phyloP scores from a whole-genome alignment of 2,113 vertebrate genomes.

The Pygoscelis antarcticus region DNA sequence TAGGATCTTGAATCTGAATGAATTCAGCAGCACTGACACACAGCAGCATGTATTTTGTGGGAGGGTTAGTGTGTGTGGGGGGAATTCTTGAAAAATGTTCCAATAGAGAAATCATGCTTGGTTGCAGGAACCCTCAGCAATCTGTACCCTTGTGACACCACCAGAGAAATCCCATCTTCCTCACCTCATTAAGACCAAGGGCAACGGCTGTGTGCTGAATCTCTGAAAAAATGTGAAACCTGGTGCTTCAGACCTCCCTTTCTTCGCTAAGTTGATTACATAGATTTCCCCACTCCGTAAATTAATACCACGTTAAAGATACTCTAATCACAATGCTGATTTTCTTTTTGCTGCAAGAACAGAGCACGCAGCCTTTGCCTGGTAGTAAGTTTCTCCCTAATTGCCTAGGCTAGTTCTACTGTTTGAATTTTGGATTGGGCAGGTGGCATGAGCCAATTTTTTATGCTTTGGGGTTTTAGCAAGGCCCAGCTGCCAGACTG shows the following conservation, averaged over 20 bases:
- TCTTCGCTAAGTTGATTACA: not conserved
- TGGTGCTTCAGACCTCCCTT: not conserved
- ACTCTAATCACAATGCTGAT: not conserved
- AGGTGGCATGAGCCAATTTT: constrained; percentile 27
- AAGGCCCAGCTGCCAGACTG: constrained; percentile 13
- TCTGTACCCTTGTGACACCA: not conserved
- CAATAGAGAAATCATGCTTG: not conserved
- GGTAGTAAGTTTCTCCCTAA: not conserved
- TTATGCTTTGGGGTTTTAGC: constrained; percentile 9
- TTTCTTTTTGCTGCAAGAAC: not conserved
- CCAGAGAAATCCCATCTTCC: not conserved
- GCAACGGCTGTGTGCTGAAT: not conserved
- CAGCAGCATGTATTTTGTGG: not conserved
- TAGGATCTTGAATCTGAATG: not conserved
- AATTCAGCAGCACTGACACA: not conserved
- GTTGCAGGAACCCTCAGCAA: not conserved
- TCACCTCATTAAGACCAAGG: not conserved
- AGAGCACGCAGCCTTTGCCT: not conserved
- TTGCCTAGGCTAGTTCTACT: not conserved
- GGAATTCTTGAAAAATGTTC: not conserved
- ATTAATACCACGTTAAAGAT: not conserved
- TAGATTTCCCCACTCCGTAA: not conserved
- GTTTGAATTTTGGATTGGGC: constrained; percentile 37
- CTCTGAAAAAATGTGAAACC: not conserved
- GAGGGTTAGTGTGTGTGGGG: not conserved